Base-by-base conservation (phyloP, 2,888 invertebrate species). In the Patella caerulea region DNA sequence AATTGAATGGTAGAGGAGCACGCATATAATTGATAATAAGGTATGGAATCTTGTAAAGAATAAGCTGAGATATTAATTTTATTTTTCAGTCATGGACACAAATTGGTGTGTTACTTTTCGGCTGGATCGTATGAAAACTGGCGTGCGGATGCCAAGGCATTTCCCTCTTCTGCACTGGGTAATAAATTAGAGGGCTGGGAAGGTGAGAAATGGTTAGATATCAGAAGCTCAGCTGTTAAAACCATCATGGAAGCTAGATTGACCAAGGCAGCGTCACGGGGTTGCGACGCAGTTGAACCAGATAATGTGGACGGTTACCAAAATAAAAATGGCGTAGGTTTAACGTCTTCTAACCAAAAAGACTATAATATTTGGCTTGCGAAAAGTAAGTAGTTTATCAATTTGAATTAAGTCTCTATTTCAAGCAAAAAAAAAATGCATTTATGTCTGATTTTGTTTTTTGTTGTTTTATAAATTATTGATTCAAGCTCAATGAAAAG, bases 221-320 rank as follows among this genome's bases (percentile, higher is more conserved):
- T 84, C 52, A 69, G 80, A 74, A 73, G 76, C 71, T 15, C 56
- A 11, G 9, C n/a, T 29, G 59, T 65, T 34, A 53, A 45, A 34
- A 54, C 19, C 3, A 84, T 86, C 53, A 86, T 86, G 83, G 17
- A 54, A 7, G 71, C 71, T 17, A 78, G 86, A 15, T 74, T 86
- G 69, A 80, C 83, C 69, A 77, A 78, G 69, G 86, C 86, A 14
- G 76, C 69, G 54, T 72, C 69, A n/a, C 82, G 83, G 14, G 79
- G 80, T 15, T 86, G 86, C 81, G 85, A 86, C 34, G 86, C 83
- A 2, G 83, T 86, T 15, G 86, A 86, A 77, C 86, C 84, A 2
- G 85, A 86, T 74, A 86, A 86, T 72, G 85, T 86, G 0, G 86
- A 86, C 69, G 83, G 81, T n/a, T 80, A 85, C 34, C 11, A 69